Base-by-base conservation (phyloP, 1,140 invertebrate genomes). In the Glossosoma conforme region DNA sequence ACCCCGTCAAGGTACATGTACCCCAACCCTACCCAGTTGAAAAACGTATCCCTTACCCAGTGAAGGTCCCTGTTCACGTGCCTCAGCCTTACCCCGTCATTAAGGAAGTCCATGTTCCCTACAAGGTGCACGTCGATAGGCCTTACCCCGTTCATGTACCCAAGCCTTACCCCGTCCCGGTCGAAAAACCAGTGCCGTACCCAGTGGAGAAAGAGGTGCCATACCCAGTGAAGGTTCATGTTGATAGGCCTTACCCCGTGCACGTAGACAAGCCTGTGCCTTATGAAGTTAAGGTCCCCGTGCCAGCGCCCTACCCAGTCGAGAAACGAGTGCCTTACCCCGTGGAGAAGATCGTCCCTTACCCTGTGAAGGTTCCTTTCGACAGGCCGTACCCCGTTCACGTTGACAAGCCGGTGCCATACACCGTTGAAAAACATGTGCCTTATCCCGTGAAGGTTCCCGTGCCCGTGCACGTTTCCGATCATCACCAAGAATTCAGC, bases 131-230 rank as follows among this genome's bases (percentile, higher is more conserved):
- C 56, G 83, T 86, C 46, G 84, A 85, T 57, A 80, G 80, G 59
- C 85, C 85, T 2, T 85, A 85, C 67, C 83, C 83, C 25, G 85
- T 87, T 53, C 80, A 84, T 15, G 78, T 86, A 18, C 80, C 83
- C 60, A 85, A 82, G 54, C 79, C 74, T 20, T 69, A 79, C 25
- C 80, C 77, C 35, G 72, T 76, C 50, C 78, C 78, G 28, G 81
- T 84, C 3, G 79, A 83, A 60, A 79, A 85, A 49, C 83, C 82
- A 41, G 77, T 86, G 14, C 83, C 80, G 28, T 81, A 82, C 65
- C 79, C 83, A 55, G 79, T 85, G 13, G 79, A 84, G 59, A 85
- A 82, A 61, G 72, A 72, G 18, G 79, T 85, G 11, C 82, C 77
- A 37, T 77, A 79, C 62, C 76, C 79, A 61, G 79, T 83, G 14